Evolutionary conservation across 2,797 vertebrate species (phyloP).

Genomic region (Brachyalestes nurse): DNA sequence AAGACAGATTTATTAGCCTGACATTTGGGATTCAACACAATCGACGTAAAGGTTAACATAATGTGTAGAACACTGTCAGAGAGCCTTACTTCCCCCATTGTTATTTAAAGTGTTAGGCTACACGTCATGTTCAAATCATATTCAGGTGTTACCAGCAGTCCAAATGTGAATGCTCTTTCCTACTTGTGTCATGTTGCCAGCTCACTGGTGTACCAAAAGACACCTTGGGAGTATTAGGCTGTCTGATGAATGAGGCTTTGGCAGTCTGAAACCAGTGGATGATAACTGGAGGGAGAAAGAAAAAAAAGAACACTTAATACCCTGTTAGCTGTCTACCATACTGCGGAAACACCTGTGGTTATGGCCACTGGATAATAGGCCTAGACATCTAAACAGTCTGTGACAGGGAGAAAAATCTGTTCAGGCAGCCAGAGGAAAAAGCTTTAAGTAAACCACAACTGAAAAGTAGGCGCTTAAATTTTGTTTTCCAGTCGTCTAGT

Average conservation of each 20-base stretch:
- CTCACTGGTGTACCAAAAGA: conserved; percentile 31
- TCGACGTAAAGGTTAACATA: conserved; percentile 3
- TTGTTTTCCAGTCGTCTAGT: background rate
- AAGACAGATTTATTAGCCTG: conserved; percentile 6
- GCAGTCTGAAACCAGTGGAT: conserved; percentile 32
- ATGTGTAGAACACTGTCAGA: background rate
- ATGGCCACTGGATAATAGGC: conserved; percentile 23
- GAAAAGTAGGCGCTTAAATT: background rate
- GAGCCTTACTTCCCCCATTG: background rate
- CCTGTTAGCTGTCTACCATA: conserved; percentile 35
- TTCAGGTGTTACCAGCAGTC: conserved; percentile 23
- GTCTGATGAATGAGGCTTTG: conserved; percentile 38
- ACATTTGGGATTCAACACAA: conserved; percentile 1
- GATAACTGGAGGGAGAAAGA: conserved; percentile 15
- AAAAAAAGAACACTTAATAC: conserved; percentile 32
- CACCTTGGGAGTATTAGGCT: conserved; percentile 38
- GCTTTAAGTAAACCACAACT: background rate
- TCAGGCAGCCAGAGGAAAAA: conserved; percentile 15
- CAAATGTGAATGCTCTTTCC: background rate
- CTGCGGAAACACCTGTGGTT: conserved; percentile 34
- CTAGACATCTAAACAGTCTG: conserved; percentile 20
- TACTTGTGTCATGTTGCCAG: background rate
- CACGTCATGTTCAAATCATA: background rate
- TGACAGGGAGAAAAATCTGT: conserved; percentile 15
- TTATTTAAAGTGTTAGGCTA: background rate